These are phyloP conservation scores for Rachycentron canadum DNA, from an alignment of 2,797 vertebrate genomes.

Conservation along the genomic window DNA sequence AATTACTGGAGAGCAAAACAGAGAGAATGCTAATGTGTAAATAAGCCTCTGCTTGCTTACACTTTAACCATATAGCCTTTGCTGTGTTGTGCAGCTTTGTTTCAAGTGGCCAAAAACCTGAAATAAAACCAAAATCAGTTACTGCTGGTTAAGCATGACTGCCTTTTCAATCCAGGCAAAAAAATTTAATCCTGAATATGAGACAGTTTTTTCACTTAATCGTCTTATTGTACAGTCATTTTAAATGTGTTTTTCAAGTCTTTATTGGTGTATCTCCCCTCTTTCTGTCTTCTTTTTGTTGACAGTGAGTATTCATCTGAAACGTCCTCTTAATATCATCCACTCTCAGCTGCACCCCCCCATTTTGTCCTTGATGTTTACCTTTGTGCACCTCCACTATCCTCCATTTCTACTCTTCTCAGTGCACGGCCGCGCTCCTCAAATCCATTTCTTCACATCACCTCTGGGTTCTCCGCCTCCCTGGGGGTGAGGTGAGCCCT, in stretches of 20 bases:
- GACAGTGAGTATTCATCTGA: constrained; percentile 14
- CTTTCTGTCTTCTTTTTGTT: background rate
- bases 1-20: background rate
- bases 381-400: constrained; percentile 18
- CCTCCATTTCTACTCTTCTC: constrained; percentile 43
- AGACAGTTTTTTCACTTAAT: too few species aligned
- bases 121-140: too few species aligned
- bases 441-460: constrained; percentile 60
- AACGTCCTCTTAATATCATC: background rate
- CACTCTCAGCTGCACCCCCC: constrained; percentile 20
- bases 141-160: too few species aligned
- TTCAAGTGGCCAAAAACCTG: too few species aligned
- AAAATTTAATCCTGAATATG: too few species aligned
- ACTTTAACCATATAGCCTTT: background rate
- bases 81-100: too few species aligned
- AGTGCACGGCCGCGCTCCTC: constrained; percentile 26
- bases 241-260: background rate
- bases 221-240: too few species aligned
- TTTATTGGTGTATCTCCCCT: background rate
- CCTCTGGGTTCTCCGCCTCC: constrained; percentile 52
- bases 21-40: background rate
- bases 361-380: constrained; percentile 30
- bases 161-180: too few species aligned
- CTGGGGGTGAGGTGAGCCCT: constrained; percentile 48
- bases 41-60: background rate